Evolutionary conservation across 2,888 invertebrate genomes (phyloP), one percentile per base, ranked within the genome.

Genomic region (Xiphydria camelus): DNA sequence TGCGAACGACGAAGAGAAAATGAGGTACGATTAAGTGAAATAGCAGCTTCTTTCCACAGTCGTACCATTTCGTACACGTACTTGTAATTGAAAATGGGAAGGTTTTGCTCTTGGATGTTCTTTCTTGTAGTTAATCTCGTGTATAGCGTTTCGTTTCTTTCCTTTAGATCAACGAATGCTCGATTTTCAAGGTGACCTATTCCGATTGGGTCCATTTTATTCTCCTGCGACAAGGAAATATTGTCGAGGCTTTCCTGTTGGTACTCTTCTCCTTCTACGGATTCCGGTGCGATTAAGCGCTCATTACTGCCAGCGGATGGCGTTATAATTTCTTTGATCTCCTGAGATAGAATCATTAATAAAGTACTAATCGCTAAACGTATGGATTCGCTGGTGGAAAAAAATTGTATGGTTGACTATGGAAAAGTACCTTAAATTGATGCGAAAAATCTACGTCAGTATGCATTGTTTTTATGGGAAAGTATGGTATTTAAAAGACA

Each of bases 1-100:
- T 80, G 47, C 41, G 64, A 49, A 52, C 52, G 22, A 35, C 19
- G 19, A 55, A 46, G 32, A 50, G 52, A 4, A 51, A 37, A 35
- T 47, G 15, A 19, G 4, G 19, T 25, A 1, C 7, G n/a, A 10
- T n/a, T n/a, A n/a, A n/a, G n/a, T n/a, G n/a, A 17, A 33, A 23
- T 22, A 10, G n/a, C 10, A 19, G 10, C 20, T 31, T 7, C 20
- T 37, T 43, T 36, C 20, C n/a, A n/a, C n/a, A 54, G 65, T 43
- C 63, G 60, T 62, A 47, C 36, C 31, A 62, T 64, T 23, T 36
- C 17, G 35, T 20, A 5, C 21, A 31, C 9, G 36, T 21, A 29
- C 22, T 25, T 38, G 20, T 41, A 23, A 39, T n/a, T n/a, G n/a
- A n/a, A n/a, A n/a, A n/a, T n/a, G n/a, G n/a, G n/a, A n/a, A n/a